Base-by-base conservation (phyloP, 2,888 invertebrate species). In the Coelopa pilipes region DNA sequence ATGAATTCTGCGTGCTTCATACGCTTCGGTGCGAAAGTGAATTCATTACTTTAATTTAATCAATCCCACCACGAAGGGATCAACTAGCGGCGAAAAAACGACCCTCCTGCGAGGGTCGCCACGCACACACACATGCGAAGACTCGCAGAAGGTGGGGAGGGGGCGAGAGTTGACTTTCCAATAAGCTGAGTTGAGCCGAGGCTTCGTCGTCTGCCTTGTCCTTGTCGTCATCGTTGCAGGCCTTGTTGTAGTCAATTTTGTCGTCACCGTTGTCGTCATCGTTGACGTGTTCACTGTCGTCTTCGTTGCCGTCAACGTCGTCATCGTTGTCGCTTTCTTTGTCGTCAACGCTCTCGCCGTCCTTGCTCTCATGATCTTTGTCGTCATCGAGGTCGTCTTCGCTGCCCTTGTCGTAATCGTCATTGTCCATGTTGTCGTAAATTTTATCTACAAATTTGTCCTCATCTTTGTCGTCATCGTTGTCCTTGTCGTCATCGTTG, bases 11-110 rank as follows among this genome's bases (percentile, higher is more conserved):
- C 45, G 59, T 46, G 47, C 34, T 69, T 57, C 47, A 55, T 57
- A 45, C 45, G 45, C 55, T 17, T 57, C 46, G 45, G n/a, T 17
- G 69, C 57, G 57, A 69, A 69, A 57, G 57, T 69, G 69, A 69
- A 69, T 59, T 69, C 57, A 69, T 69, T 69, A 69, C 45, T 69
- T 69, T 57, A 69, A 69, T 57, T 46, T 69, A 57, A 69, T 55
- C 69, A 69, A 69, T 46, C 21, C 69, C 12, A 46, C 24, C 65
- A 65, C 13, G 47, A 34, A 7, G 34, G 34, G 34, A 34, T 34
- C 34, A 34, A 34, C 34, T 34, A 34, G 34, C 34, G 34, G 34
- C 4, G 34, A 34, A 34, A 34, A 34, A 34, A 34, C 34, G 34
- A 34, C 4, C 34, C 7, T 34, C 34, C 34, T 34, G 21, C 9